phyloP scores from a whole-genome alignment of 2,888 invertebrate genomes.

The Drosophila infuscata region DNA sequence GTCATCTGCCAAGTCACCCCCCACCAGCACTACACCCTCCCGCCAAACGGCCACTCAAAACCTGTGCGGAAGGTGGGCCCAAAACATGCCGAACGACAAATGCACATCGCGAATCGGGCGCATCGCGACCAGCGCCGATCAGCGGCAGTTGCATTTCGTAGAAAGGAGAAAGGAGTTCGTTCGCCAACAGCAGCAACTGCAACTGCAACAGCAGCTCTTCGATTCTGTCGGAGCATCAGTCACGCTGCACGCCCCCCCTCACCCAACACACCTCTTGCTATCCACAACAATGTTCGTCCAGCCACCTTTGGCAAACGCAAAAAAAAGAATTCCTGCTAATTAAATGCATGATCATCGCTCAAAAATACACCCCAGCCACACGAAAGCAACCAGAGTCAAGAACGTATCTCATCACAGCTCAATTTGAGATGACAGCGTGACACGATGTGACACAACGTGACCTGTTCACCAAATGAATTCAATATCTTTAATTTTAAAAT shows the following conservation, averaged over 20 bases:
- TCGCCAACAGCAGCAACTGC: conserved; percentile 20
- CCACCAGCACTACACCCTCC: too few relatives aligned
- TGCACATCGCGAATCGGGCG: conserved; percentile 9
- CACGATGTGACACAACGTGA: not conserved
- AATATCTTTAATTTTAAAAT: not conserved
- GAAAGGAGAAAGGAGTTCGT: conserved; percentile 60
- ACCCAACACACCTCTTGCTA: not conserved
- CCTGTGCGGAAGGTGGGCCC: conserved; percentile 51
- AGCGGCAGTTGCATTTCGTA: conserved; percentile 51
- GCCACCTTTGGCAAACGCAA: conserved; percentile 3
- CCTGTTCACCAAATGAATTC: not conserved
- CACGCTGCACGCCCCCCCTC: conserved; percentile 1
- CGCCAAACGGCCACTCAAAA: conserved; percentile 25
- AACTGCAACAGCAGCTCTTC: conserved; percentile 16
- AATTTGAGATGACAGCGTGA: conserved; percentile 34
- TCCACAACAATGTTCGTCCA: not conserved
- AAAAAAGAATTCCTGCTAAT: conserved; percentile 71
- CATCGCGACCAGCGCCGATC: conserved; percentile 21
- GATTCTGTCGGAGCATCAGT: conserved; percentile 15
- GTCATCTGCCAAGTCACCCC: conserved; percentile 34
- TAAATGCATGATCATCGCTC: conserved; percentile 76
- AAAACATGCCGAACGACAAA: conserved; percentile 29
- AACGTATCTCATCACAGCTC: conserved; percentile 45
- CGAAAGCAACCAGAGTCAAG: conserved; percentile 43
- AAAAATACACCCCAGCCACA: conserved; percentile 59